Base-by-base conservation (phyloP, 1,140 invertebrate genomes). In the Temnothorax nylanderi region DNA sequence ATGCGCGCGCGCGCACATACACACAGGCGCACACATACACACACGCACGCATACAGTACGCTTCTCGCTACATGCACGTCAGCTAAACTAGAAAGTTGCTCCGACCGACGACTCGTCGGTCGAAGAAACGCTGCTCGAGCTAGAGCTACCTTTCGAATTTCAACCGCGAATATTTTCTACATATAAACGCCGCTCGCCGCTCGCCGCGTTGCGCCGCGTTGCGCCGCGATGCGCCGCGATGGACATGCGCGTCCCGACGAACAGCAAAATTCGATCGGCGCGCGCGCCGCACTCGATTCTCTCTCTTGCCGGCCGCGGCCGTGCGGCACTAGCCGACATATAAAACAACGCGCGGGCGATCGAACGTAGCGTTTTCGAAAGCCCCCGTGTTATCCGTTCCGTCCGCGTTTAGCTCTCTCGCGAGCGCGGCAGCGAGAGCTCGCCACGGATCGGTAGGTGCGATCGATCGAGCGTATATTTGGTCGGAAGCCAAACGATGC, bases 41-140 rank as follows among this genome's bases (percentile, higher is more conserved):
- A 75, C 65, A 71, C 60, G 41, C 75, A 74, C 41, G 80, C 47
- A 81, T 44, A 21, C 41, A 82, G 90, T 92, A 85, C 5, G 32
- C 90, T 47, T 51, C 51, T 60, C 51, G 37, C 62, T 56, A 13
- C 41, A 58, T 92, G 92, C 92, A 93, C 92, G 93, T 93, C 91
- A 93, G 91, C 92, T 93, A 93, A 95, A 95, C 94, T 95, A 95
- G 95, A 95, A 95, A 95, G 95, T 95, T 95, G 94, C 93, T 91
- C 92, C 93, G 90, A 89, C 93, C 92, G 89, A 92, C 93, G 69
- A 26, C 26, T 37, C 32, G 80, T 47, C 67, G 80, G 90, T 90
- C 89, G 92, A 93, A 94, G 94, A 93, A 94, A 93, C 93, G 80
- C 86, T 91, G 76, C 58, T 82, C 90, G 69, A 64, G 54, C 76